These are phyloP conservation scores for Pundamilia nyererei DNA, from an alignment of 2,113 vertebrate species.

Conservation along the genomic window DNA sequence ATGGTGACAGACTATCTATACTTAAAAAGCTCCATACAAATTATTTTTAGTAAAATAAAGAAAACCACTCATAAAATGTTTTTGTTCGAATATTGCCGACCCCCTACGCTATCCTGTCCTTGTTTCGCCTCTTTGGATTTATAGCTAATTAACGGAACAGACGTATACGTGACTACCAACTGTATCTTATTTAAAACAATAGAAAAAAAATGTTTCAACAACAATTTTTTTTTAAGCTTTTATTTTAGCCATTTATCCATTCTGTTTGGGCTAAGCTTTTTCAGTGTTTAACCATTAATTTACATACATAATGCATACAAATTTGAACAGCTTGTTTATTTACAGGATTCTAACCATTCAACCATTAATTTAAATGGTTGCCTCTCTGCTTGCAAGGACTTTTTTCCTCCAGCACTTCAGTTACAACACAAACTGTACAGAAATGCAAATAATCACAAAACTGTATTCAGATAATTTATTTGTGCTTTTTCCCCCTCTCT, in stretches of 20 bases:
- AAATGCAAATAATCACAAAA: not conserved
- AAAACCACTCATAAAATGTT: not conserved
- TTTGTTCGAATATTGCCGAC: not conserved
- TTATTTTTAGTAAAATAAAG: fast-evolving
- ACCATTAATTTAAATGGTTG: not conserved
- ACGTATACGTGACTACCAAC: not conserved
- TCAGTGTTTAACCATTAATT: not conserved
- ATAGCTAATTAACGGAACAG: not conserved
- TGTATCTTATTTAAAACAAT: not conserved
- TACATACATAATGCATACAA: not conserved
- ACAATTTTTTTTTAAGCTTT: fast-evolving
- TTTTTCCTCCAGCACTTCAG: not conserved
- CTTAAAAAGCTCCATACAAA: not conserved
- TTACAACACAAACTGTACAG: not conserved
- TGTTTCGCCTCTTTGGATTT: not conserved
- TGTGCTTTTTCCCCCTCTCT: not conserved
- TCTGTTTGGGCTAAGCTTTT: fast-evolving
- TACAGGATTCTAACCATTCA: not conserved
- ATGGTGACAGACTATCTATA: not conserved
- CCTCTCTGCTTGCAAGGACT: not conserved
- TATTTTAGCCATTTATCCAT: not conserved
- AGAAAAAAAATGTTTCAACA: not conserved
- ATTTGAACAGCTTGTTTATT: not conserved
- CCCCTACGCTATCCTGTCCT: fast-evolving
- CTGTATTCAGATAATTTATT: not conserved